Percentiles rank a stretch among this genome's conserved stretches.
These are phyloP conservation scores for Sialis fuliginosa DNA, from an alignment of 2,888 invertebrate genomes.

Conservation along the genomic window DNA sequence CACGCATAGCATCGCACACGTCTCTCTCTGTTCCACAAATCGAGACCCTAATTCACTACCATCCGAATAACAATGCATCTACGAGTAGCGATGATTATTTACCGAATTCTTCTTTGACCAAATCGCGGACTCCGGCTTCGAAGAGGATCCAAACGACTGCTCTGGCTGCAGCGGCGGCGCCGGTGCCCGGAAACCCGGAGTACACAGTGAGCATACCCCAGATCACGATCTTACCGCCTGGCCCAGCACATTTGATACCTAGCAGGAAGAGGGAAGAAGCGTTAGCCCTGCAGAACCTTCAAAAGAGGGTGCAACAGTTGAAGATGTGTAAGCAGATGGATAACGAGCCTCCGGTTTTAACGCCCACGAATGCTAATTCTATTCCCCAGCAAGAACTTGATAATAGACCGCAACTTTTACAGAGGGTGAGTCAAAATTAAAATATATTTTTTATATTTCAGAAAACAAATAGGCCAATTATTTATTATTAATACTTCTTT, in stretches of 20 bases:
- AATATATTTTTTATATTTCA: no score
- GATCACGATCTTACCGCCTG: constrained; percentile 20
- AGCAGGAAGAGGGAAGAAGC: constrained; percentile 49
- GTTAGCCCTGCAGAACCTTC: constrained; percentile 47
- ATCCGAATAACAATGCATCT: constrained; percentile 1
- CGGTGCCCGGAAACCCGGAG: constrained; percentile 13
- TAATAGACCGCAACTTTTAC: constrained; percentile 42
- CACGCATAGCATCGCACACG: constrained; percentile 22
- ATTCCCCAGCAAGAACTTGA: constrained; percentile 33
- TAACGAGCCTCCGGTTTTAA: constrained; percentile 17
- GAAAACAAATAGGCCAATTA: no score
- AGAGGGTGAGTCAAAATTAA: constrained; percentile 25
- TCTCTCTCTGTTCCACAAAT: constrained; percentile 20
- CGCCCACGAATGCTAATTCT: constrained; percentile 17
- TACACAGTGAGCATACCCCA: constrained; percentile 20
- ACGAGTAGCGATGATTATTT: not conserved
- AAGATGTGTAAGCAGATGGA: constrained; percentile 28
- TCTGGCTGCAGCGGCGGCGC: constrained; percentile 13
- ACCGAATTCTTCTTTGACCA: constrained; percentile 1
- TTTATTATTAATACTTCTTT: no score
- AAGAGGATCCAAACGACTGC: constrained; percentile 2
- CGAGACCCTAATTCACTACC: constrained; percentile 6
- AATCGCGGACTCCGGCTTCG: constrained; percentile 1
- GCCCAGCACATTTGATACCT: constrained; percentile 35
- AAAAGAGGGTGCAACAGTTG: constrained; percentile 41